A percentile compares a stretch with the other conserved stretches of the same genome.
Conservation (phyloP, 1,140 invertebrate species). For the Drosophila melanica region DNA sequence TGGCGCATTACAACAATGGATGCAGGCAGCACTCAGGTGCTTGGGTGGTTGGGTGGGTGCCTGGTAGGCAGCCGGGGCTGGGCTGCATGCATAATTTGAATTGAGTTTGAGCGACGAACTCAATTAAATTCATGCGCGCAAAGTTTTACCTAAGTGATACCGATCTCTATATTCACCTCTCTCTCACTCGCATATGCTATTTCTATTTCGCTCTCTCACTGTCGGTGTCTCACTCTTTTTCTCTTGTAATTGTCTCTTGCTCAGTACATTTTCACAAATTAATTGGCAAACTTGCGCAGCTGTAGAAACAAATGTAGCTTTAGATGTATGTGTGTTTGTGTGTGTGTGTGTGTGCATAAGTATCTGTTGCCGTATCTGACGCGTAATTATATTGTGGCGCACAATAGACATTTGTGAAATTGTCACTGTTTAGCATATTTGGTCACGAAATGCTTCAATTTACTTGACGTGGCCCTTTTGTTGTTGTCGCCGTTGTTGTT, state of each 20-base stretch:
- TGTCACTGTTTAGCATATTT: conserved; percentile 82
- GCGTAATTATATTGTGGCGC: conserved; percentile 67
- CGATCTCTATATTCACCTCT: conserved; percentile 29
- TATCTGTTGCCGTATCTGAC: conserved; percentile 43
- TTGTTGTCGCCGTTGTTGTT: conserved; percentile 19
- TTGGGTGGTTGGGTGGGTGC: not conserved
- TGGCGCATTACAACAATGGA: conserved; percentile 78
- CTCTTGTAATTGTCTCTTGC: conserved; percentile 34
- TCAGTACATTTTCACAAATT: conserved; percentile 73
- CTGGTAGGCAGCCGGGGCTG: not conserved
- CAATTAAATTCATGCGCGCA: conserved; percentile 71
- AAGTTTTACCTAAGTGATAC: conserved; percentile 54
- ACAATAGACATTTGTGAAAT: conserved; percentile 81
- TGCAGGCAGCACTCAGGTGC: conserved; percentile 10
- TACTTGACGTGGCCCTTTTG: conserved; percentile 55
- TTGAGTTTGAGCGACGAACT: conserved; percentile 64
- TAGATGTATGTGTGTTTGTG: not conserved
- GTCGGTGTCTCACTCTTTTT: not conserved
- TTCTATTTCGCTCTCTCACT: not conserved
- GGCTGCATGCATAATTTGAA: conserved; percentile 73
- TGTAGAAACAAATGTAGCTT: conserved; percentile 68
- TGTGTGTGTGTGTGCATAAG: conserved; percentile 14
- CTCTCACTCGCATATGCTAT: not conserved
- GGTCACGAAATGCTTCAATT: conserved; percentile 74
- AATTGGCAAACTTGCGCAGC: conserved; percentile 68